Evolutionary conservation across 2,113 vertebrate genomes (phyloP).

Genomic region (Madoqua kirkii): DNA sequence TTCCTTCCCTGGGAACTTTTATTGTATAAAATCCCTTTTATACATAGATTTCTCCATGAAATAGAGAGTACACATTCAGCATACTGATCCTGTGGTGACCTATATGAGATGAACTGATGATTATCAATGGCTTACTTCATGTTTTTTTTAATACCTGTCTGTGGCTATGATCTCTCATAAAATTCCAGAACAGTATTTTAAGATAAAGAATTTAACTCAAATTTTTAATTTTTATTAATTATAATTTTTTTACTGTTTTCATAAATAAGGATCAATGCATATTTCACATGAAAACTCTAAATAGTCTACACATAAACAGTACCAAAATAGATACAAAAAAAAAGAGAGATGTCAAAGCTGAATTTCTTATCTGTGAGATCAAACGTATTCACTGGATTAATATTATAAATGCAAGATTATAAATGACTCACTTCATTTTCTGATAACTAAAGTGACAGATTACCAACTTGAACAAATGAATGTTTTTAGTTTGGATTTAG

Average conservation of each 20-base stretch:
- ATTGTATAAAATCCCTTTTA: neutral
- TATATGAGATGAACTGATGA: neutral
- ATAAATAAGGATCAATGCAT: neutral
- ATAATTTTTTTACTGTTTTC: neutral
- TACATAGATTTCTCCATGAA: neutral
- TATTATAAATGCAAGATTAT: neutral
- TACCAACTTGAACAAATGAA: neutral
- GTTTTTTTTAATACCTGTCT: neutral
- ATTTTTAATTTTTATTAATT: neutral
- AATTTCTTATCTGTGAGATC: neutral
- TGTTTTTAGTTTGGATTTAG: neutral
- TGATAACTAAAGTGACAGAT: slow-evolving; percentile 29
- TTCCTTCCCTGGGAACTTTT: neutral
- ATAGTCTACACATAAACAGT: neutral
- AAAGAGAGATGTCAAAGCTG: neutral
- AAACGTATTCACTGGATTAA: neutral
- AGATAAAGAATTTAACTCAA: neutral
- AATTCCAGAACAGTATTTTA: neutral
- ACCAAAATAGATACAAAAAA: neutral
- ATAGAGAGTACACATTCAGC: neutral
- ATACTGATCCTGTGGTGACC: neutral
- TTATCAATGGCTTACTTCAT: neutral
- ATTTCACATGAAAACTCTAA: neutral
- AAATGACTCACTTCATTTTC: slow-evolving; percentile 22
- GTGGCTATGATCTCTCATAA: neutral